phyloP scores from a whole-genome alignment of 2,113 vertebrate genomes.

The human region DNA sequence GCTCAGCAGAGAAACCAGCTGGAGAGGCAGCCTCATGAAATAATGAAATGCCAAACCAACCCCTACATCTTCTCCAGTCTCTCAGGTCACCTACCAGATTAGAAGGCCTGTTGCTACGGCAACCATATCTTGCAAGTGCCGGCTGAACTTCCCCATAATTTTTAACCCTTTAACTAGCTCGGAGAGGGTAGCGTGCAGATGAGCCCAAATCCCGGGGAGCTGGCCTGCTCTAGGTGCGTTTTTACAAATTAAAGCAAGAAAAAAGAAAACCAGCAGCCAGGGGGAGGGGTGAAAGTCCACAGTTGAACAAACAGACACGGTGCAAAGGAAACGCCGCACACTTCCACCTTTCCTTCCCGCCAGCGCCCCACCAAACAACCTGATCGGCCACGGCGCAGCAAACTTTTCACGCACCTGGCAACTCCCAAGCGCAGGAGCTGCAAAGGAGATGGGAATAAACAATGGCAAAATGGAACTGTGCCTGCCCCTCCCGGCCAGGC shows the following conservation, averaged over 20 bases:
- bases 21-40: slow-evolving; percentile 88
- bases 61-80: slow-evolving; percentile 90
- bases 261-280: neutral
- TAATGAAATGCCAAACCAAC: slow-evolving; percentile 92
- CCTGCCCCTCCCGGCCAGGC: slow-evolving; percentile 68
- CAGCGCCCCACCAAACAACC: slow-evolving; percentile 40
- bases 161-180: slow-evolving; percentile 88
- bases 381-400: neutral
- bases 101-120: slow-evolving; percentile 94
- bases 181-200: neutral
- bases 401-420: slow-evolving; percentile 81
- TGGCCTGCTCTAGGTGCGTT: neutral
- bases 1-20: slow-evolving; percentile 87
- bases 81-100: slow-evolving; percentile 96
- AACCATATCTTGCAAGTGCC: slow-evolving; percentile 93
- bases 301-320: slow-evolving; percentile 35
- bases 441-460: slow-evolving; percentile 61
- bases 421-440: neutral
- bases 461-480: slow-evolving; percentile 69
- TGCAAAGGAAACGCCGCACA: neutral
- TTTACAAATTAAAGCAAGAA: slow-evolving; percentile 26
- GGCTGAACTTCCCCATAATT: slow-evolving; percentile 90
- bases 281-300: slow-evolving; percentile 47
- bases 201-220: slow-evolving; percentile 10
- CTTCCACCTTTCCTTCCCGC: slow-evolving; percentile 66